phyloP scores from a whole-genome alignment of 2,888 invertebrate genomes.

The Conus canariensis region DNA sequence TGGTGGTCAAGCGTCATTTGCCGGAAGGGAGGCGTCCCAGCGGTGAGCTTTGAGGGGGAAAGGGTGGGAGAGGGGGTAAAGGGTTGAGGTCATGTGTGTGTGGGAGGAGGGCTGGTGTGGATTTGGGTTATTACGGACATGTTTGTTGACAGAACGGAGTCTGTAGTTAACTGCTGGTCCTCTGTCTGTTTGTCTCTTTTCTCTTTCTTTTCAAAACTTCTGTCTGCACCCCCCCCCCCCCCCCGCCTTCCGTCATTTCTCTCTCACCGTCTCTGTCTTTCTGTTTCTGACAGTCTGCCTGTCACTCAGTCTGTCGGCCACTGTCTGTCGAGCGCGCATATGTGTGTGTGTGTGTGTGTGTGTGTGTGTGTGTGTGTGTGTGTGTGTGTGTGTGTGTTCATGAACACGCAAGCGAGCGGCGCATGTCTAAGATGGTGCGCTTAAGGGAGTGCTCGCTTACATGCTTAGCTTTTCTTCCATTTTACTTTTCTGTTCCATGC shows the following conservation, averaged over 20 bases:
- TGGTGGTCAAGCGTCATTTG: slow-evolving; percentile 47
- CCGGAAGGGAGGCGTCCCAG: slow-evolving; percentile 4
- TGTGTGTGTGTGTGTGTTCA: slow-evolving; percentile 1
- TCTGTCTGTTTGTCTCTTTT: no score
- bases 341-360: slow-evolving; percentile 9
- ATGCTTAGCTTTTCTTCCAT: no score
- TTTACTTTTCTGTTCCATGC: no score
- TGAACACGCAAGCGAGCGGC: background rate
- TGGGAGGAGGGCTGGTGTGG: background rate
- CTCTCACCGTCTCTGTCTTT: background rate
- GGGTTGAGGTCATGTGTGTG: background rate
- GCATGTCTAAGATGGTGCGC: no score
- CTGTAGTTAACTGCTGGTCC: no score
- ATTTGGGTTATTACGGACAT: no score
- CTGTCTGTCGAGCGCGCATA: background rate
- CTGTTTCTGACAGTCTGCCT: background rate
- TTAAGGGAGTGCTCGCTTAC: no score
- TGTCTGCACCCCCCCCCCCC: no score
- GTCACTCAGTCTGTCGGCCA: background rate
- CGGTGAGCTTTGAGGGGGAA: background rate
- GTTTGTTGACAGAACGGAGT: no score
- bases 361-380: background rate
- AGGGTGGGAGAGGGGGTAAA: background rate
- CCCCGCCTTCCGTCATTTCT: background rate
- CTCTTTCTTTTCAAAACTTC: no score